Base-by-base conservation (phyloP, 2,888 invertebrate species). In the Alcis repandata region DNA sequence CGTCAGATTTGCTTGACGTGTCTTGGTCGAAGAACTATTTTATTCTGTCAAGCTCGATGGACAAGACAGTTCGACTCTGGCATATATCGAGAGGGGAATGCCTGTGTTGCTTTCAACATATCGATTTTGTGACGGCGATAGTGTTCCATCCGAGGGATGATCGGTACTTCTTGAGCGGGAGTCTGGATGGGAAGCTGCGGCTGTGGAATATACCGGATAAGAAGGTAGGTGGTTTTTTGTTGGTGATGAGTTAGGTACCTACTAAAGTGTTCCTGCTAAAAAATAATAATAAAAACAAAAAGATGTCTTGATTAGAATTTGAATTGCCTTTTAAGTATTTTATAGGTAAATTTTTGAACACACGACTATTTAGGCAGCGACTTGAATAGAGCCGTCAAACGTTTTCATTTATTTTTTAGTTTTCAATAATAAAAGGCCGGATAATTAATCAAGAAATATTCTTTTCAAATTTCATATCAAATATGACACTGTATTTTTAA, bases 191-290 rank as follows among this genome's bases (percentile, higher is more conserved):
- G 1, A 99, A 99, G 90, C 94, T 99, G 54, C 94, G 99, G n/a
- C 92, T 99, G 8, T 99, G 99, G 99, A 99, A 99, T 89, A 99
- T 99, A 83, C 99, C 99, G 0, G 99, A 99, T 85, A 99, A 99
- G 87, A 99, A 99, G 91, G 95, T 95, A 69, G 27, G 78, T 66
- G 13, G 1, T 36, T 33, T 36, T 10, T 36, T 9, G 19, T 20
- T 7, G 2, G 8, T 45, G 22, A 13, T 3, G 17, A 4, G 27
- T 27, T 27, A 27, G n/a, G n/a, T n/a, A n/a, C n/a, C n/a, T n/a
- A n/a, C n/a, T n/a, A n/a, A n/a, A n/a, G n/a, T n/a, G n/a, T n/a
- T n/a, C 27, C 6, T 4, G 27, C 2, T 27, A 6, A 27, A 27
- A 27, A 27, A 27, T 6, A 6, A 6, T 27, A 6, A 6, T 27